These are phyloP conservation scores for Dioctria linearis DNA, from an alignment of 2,888 invertebrate species.

Conservation along the genomic window DNA sequence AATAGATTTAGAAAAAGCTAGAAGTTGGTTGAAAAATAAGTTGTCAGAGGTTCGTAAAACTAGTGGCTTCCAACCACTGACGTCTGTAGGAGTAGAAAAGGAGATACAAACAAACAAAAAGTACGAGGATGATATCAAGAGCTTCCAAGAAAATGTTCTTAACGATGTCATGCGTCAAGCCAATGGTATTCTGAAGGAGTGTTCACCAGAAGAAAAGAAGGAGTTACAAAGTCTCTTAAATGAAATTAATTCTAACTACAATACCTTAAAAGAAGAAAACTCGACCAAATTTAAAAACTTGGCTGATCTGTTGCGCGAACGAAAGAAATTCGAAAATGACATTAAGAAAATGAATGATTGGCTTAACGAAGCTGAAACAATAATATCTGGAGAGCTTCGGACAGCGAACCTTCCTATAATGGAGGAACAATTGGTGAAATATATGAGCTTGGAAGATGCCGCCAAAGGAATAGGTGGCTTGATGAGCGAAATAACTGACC, in stretches of 20 bases:
- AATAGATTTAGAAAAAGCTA: slow-evolving; percentile 83
- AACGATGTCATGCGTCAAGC: slow-evolving; percentile 84
- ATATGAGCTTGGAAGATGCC: slow-evolving; percentile 83
- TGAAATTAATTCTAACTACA: slow-evolving; percentile 81
- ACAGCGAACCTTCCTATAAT: slow-evolving; percentile 86
- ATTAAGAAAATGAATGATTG: slow-evolving; percentile 87
- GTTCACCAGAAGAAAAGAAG: slow-evolving; percentile 79
- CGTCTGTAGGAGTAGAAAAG: slow-evolving; percentile 85
- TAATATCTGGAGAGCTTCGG: slow-evolving; percentile 85
- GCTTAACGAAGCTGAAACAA: slow-evolving; percentile 92
- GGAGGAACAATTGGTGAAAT: slow-evolving; percentile 90
- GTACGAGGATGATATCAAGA: slow-evolving; percentile 82
- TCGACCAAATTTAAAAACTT: slow-evolving; percentile 81
- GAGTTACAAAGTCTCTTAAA: slow-evolving; percentile 79
- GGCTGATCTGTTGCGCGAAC: slow-evolving; percentile 81
- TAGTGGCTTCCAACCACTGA: slow-evolving; percentile 84
- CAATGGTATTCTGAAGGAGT: slow-evolving; percentile 84
- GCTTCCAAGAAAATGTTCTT: slow-evolving; percentile 82
- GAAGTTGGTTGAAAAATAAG: slow-evolving; percentile 85
- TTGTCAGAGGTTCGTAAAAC: slow-evolving; percentile 81
- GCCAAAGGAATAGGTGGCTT: slow-evolving; percentile 80
- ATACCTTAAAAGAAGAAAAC: slow-evolving; percentile 81
- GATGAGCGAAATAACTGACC: slow-evolving; percentile 83
- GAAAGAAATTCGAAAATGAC: slow-evolving; percentile 86
- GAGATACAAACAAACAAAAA: slow-evolving; percentile 84